Conservation (phyloP, 1,140 invertebrate species). For the Micrasema longulum region DNA sequence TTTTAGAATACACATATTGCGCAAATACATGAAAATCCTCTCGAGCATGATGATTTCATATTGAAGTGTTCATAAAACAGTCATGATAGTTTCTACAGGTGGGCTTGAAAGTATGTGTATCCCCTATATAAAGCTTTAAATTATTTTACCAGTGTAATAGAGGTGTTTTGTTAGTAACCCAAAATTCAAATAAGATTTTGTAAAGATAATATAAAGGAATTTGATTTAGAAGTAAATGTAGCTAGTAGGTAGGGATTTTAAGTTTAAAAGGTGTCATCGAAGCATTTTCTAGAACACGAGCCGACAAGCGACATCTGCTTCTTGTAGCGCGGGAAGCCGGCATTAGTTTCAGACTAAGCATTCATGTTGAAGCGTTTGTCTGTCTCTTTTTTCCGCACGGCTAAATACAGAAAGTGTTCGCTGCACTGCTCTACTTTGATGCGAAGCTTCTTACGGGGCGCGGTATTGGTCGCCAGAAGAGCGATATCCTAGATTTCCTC, state of each 20-base stretch:
- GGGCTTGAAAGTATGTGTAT: conserved; percentile 31
- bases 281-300: conserved; percentile 53
- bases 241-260: not conserved
- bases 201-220: too few relatives aligned
- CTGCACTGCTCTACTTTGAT: conserved; percentile 5
- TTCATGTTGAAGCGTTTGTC: conserved; percentile 48
- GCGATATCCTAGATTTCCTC: conserved; percentile 39
- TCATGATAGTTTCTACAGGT: conserved; percentile 29
- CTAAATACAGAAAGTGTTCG: not conserved
- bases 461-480: conserved; percentile 41
- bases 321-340: conserved; percentile 49
- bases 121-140: too few relatives aligned
- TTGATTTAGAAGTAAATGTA: too few relatives aligned
- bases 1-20: conserved; percentile 10
- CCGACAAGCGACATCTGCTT: conserved; percentile 51
- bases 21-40: conserved; percentile 8
- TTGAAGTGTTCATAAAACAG: conserved; percentile 2
- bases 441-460: conserved; percentile 29
- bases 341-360: conserved; percentile 32
- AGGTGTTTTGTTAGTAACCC: too few relatives aligned
- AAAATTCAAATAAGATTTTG: too few relatives aligned
- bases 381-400: conserved; percentile 45
- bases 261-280: conserved; percentile 48
- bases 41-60: conserved; percentile 21
- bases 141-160: too few relatives aligned